A percentile compares a stretch with the other conserved stretches of the same genome.
phyloP scores from a whole-genome alignment of 2,113 vertebrate species.

The Gymnocephalus cernua region DNA sequence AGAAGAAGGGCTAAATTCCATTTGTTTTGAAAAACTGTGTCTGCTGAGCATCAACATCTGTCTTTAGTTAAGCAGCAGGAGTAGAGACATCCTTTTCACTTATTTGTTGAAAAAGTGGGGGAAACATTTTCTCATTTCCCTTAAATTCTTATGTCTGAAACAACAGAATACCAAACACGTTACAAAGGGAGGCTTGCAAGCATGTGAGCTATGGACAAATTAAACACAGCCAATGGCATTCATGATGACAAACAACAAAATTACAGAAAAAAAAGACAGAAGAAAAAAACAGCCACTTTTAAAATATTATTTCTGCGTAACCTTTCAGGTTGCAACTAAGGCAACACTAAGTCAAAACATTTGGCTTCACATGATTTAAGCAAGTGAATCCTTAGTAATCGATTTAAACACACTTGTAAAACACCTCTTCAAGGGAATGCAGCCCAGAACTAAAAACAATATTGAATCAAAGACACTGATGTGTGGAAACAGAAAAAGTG shows the following conservation, averaged over 20 bases:
- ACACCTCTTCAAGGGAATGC: neutral
- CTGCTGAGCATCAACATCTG: constrained; percentile 82
- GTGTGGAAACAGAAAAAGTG: constrained; percentile 22
- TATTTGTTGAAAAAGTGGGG: constrained; percentile 72
- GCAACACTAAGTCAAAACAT: neutral
- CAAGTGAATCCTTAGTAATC: constrained; percentile 15
- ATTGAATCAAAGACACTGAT: neutral
- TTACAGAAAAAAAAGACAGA: neutral
- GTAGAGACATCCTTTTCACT: constrained; percentile 82
- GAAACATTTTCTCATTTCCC: constrained; percentile 79
- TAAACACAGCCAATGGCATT: constrained; percentile 35
- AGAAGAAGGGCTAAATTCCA: constrained; percentile 67
- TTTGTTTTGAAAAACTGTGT: constrained; percentile 75
- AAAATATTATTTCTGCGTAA: neutral
- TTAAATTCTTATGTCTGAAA: constrained; percentile 80
- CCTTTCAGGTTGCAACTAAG: constrained; percentile 4
- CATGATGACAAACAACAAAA: constrained; percentile 8
- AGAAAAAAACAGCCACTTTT: neutral
- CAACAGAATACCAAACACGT: constrained; percentile 75
- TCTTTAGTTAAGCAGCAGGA: constrained; percentile 78
- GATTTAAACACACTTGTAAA: constrained; percentile 15
- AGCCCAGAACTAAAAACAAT: constrained; percentile 14
- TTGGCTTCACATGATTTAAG: constrained; percentile 7
- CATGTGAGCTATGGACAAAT: constrained; percentile 31
- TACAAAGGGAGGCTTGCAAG: constrained; percentile 52